A percentile compares a stretch with the other conserved stretches of the same genome.
Conservation (phyloP, 2,797 vertebrate genomes). For the Gobio occitaniae region DNA sequence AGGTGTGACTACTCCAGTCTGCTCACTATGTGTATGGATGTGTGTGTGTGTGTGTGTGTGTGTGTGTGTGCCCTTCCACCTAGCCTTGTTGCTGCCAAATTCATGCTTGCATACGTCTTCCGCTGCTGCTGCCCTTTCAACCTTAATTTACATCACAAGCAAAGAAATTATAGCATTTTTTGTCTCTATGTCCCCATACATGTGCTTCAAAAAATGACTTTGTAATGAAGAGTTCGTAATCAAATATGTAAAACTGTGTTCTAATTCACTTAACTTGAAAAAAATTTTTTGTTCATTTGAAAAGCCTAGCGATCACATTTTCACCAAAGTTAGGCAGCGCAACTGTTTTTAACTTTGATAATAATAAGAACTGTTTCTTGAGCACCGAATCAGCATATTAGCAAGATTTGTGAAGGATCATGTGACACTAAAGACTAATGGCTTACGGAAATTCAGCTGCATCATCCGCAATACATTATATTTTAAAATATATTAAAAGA, state of each 20-base stretch:
- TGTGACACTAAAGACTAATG: not conserved
- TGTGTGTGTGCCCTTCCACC: conserved; percentile 1
- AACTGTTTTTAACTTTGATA: not conserved
- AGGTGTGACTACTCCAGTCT: conserved; percentile 51
- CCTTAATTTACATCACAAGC: conserved; percentile 83
- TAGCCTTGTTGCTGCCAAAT: conserved; percentile 68
- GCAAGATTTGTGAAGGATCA: not conserved
- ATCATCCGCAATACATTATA: not conserved
- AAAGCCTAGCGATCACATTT: not conserved
- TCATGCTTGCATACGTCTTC: conserved; percentile 34
- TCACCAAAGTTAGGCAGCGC: not conserved
- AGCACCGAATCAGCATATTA: not conserved
- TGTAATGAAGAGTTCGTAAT: not conserved
- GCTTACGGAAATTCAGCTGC: not conserved
- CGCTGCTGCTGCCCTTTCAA: conserved; percentile 71
- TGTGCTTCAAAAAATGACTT: not conserved
- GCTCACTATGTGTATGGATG: conserved; percentile 48
- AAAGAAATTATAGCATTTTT: conserved; percentile 83
- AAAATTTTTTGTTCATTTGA: not conserved
- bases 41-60: not conserved
- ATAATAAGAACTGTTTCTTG: not conserved
- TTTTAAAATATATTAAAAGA: not conserved
- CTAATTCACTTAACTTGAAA: not conserved
- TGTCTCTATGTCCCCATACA: conserved; percentile 25
- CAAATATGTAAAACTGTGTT: not conserved